Percentiles rank a stretch among this genome's conserved stretches.
Conservation (phyloP, 2,888 invertebrate genomes). For the Allygus modestus region DNA sequence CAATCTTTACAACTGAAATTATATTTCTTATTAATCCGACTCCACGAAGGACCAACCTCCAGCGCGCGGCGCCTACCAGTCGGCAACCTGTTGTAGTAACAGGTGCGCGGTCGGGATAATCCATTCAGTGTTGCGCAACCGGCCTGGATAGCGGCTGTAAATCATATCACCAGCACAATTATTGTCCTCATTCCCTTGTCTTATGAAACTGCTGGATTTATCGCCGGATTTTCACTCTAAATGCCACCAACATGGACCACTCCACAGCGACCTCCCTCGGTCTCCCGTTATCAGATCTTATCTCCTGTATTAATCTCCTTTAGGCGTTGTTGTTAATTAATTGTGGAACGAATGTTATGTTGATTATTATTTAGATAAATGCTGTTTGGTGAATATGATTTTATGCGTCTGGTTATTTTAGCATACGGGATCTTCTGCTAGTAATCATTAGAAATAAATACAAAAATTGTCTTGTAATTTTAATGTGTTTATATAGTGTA, state of each 20-base stretch:
- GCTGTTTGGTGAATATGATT: not conserved
- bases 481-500: too few species aligned
- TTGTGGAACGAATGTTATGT: too few species aligned
- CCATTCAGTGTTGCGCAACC: constrained; percentile 28
- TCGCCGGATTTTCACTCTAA: constrained; percentile 20
- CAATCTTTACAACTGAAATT: too few species aligned
- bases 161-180: constrained; percentile 45
- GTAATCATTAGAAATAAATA: too few species aligned
- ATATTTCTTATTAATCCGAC: too few species aligned
- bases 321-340: not conserved
- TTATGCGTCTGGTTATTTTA: too few species aligned
- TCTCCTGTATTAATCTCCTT: not conserved
- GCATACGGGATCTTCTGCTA: too few species aligned
- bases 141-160: constrained; percentile 6
- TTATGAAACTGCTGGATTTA: constrained; percentile 26
- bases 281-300: not conserved
- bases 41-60: too few species aligned
- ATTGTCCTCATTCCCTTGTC: constrained; percentile 44
- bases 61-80: too few species aligned
- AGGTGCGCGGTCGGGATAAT: constrained; percentile 19
- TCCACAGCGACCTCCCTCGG: not conserved
- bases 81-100: too few species aligned
- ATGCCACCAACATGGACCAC: constrained; percentile 43
- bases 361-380: too few species aligned
- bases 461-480: too few species aligned